These are phyloP conservation scores for Lutraria lutraria DNA, from an alignment of 2,888 invertebrate species.

Conservation along the genomic window DNA sequence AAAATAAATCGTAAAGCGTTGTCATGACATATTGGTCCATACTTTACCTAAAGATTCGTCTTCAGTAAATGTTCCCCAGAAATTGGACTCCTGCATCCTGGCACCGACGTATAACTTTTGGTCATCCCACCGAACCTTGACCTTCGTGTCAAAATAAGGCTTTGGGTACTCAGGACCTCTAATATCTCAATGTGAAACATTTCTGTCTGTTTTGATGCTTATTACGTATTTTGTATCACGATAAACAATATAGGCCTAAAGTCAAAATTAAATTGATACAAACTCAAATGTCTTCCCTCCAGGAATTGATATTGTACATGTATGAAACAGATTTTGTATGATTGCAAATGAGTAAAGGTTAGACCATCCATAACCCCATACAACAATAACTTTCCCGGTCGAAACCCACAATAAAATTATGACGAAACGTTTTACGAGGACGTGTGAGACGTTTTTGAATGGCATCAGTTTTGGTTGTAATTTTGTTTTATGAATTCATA, in stretches of 20 bases:
- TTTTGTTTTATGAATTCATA: no score
- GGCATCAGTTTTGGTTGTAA: no score
- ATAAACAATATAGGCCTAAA: no score
- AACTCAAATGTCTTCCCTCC: not conserved
- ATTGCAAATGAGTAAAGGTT: no score
- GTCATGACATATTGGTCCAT: not conserved
- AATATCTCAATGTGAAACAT: slow-evolving; percentile 50
- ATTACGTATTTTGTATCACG: not conserved
- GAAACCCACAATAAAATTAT: no score
- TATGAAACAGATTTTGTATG: not conserved
- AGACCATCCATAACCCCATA: not conserved
- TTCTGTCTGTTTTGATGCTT: not conserved
- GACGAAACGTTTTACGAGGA: no score
- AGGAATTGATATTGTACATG: not conserved
- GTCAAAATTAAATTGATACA: not conserved
- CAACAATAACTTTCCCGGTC: no score
- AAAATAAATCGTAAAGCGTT: not conserved
- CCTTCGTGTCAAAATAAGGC: slow-evolving; percentile 64
- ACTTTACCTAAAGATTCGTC: slow-evolving; percentile 43
- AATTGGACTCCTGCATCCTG: slow-evolving; percentile 61
- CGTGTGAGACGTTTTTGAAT: no score
- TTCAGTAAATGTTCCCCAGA: slow-evolving; percentile 60
- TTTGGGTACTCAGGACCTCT: slow-evolving; percentile 58
- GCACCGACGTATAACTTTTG: slow-evolving; percentile 61
- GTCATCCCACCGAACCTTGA: slow-evolving; percentile 68